These are phyloP conservation scores for Hylaea fasciaria DNA, from an alignment of 2,888 invertebrate genomes.

Conservation along the genomic window DNA sequence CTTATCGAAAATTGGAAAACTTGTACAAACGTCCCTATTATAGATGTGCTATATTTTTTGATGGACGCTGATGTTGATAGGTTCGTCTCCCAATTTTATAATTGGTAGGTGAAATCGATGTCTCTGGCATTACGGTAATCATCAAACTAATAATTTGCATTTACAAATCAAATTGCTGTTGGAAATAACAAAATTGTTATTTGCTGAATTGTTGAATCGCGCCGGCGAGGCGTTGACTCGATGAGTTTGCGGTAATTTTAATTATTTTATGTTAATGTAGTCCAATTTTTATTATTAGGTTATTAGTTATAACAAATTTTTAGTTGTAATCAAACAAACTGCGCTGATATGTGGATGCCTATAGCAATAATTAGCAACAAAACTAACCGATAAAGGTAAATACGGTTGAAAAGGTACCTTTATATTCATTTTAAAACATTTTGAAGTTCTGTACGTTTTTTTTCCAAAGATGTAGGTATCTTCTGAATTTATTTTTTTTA, in stretches of 20 bases:
- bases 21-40: not conserved
- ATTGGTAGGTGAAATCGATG: slow-evolving; percentile 2
- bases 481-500: slow-evolving; percentile 68
- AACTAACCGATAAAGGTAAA: slow-evolving; percentile 22
- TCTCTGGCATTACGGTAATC: slow-evolving; percentile 20
- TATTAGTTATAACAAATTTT: slow-evolving; percentile 30
- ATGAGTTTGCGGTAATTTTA: slow-evolving; percentile 2
- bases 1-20: not conserved
- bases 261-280: slow-evolving; percentile 31
- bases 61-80: slow-evolving; percentile 11
- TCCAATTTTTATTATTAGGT: slow-evolving; percentile 39
- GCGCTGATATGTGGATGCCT: slow-evolving; percentile 10
- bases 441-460: slow-evolving; percentile 55
- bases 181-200: slow-evolving; percentile 21
- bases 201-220: slow-evolving; percentile 1
- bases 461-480: slow-evolving; percentile 67
- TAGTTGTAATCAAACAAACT: slow-evolving; percentile 12
- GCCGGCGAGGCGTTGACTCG: not conserved
- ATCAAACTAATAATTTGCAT: slow-evolving; percentile 35
- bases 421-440: slow-evolving; percentile 41
- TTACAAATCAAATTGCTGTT: slow-evolving; percentile 29
- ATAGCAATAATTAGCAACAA: slow-evolving; percentile 32
- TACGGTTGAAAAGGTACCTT: slow-evolving; percentile 7
- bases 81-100: not conserved
- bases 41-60: slow-evolving; percentile 11